Percentiles rank a stretch among this genome's conserved stretches.
phyloP scores from a whole-genome alignment of 1,140 invertebrate genomes.

The Solenopsis invicta region DNA sequence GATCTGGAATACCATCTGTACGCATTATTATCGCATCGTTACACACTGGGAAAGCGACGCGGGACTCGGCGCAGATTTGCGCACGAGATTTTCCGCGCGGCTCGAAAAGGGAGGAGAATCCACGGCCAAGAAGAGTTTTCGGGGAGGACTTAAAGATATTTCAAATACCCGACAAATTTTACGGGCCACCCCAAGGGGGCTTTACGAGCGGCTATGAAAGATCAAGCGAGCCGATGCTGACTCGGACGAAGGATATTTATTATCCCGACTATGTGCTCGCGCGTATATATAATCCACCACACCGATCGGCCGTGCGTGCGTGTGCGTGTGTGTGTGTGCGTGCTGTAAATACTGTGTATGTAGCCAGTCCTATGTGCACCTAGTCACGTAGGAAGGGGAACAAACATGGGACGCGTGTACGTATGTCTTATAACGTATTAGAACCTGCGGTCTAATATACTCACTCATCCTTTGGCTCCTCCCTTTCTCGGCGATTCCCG shows the following conservation, averaged over 20 bases:
- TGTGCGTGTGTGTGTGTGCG: constrained; percentile 32
- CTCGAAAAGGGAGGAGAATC: not conserved
- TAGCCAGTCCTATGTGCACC: constrained; percentile 23
- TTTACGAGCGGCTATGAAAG: constrained; percentile 81
- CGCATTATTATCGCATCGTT: not conserved
- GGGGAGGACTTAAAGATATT: constrained; percentile 61
- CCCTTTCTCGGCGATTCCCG: not conserved
- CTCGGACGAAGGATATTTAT: constrained; percentile 80
- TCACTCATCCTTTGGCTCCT: constrained; percentile 36
- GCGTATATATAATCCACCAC: constrained; percentile 43
- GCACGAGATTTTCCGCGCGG: constrained; percentile 25
- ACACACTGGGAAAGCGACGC: not conserved
- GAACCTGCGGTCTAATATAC: constrained; percentile 68
- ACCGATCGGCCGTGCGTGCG: constrained; percentile 26
- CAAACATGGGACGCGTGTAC: constrained; percentile 49
- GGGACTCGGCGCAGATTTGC: constrained; percentile 6
- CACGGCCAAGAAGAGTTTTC: constrained; percentile 52
- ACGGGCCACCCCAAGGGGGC: constrained; percentile 67
- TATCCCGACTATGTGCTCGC: constrained; percentile 70
- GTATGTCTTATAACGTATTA: constrained; percentile 68
- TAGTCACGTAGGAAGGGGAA: constrained; percentile 23
- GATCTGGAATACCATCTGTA: not conserved
- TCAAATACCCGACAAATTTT: constrained; percentile 79
- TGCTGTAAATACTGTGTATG: constrained; percentile 25
- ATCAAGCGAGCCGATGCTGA: constrained; percentile 81